Evolutionary conservation across 2,797 vertebrate genomes (phyloP), one percentile per base, ranked within the genome.

Genomic region (Acanthopagrus latus): DNA sequence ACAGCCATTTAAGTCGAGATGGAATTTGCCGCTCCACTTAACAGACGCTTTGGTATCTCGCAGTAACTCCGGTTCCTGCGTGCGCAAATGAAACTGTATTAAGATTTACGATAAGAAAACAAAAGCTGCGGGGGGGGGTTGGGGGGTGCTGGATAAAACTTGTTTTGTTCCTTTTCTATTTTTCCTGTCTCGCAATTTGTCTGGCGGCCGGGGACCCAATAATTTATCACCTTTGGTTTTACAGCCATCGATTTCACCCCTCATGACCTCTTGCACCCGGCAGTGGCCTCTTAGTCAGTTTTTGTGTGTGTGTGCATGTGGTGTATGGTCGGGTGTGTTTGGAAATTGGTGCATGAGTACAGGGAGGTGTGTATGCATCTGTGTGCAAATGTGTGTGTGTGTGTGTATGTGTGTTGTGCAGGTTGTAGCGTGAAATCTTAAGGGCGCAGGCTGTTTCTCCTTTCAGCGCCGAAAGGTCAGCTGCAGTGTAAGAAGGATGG

Each of bases 191-290:
- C 92, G 93, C 92, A 94, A 89, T 95, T 95, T 93, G 92, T 94
- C 93, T 88, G 80, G 82, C 72, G 72, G 84, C 81, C 85, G 78
- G 72, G 84, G 85, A 87, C 88, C 91, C 89, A 91, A 90, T 93
- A 92, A 96, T 96, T 95, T 95, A 95, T 96, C 95, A 96, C 93
- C 93, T 94, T 93, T 92, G 92, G 93, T 94, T 95, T 95, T 94
- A 83, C 84, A 94, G 94, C 88, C 92, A 93, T 86, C 29, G 85
- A 92, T 87, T 93, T 91, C 95, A 90, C 92, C 92, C 90, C 74
- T 38, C 3, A 75, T 93, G 92, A 93, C 90, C 92, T 90, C 88
- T 84, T 88, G 88, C 89, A 94, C 91, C 88, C 89, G 81, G 86
- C 60, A 33, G 91, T 91, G 88, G 91, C 92, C 84, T 78, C 87